Base-by-base conservation (phyloP, 2,888 invertebrate species). In the Drosophila monieri region DNA sequence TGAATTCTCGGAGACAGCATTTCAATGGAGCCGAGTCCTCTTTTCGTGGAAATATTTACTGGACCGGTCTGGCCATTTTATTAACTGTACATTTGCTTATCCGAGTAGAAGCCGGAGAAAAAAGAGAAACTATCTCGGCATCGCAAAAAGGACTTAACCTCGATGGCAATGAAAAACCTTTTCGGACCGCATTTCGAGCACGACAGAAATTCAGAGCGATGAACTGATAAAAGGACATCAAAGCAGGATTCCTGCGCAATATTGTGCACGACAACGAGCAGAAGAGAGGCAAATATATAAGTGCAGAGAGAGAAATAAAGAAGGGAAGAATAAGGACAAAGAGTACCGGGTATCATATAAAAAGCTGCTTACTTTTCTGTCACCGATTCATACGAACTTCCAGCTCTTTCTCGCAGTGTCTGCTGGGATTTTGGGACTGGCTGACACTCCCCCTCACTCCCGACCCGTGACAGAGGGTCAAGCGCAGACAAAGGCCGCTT, bases 191-290 rank as follows among this genome's bases (percentile, higher is more conserved):
- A 41, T 25, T 52, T 46, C 32, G 18, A 52, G 52, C 21, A 37
- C 27, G 54, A 43, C 51, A 41, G 73, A 53, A 53, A 77, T 52
- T 49, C 65, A 73, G 69, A 48, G 57, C 85, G 81, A 81, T 85
- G 88, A 80, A 78, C 87, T 67, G 72, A 83, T 83, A 85, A 71
- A 74, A 56, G 67, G 43, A 85, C 88, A 87, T 83, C 85, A 83
- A 83, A 83, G 81, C 58, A 47, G 27, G 8, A 51, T 18, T 56
- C 57, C 68, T 64, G 52, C 58, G 49, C 51, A 49, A 78, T 74
- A 81, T 78, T 80, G 78, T 41, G 67, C 53, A 64, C 51, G 74
- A 60, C 69, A 77, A 54, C 51, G 51, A 74, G 72, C 37, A 56
- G 62, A 57, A 76, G 72, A 62, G 64, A 67, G 73, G 48, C 57